Base-by-base conservation (phyloP, 1,140 invertebrate genomes). In the Holcopasites calliopsidis region DNA sequence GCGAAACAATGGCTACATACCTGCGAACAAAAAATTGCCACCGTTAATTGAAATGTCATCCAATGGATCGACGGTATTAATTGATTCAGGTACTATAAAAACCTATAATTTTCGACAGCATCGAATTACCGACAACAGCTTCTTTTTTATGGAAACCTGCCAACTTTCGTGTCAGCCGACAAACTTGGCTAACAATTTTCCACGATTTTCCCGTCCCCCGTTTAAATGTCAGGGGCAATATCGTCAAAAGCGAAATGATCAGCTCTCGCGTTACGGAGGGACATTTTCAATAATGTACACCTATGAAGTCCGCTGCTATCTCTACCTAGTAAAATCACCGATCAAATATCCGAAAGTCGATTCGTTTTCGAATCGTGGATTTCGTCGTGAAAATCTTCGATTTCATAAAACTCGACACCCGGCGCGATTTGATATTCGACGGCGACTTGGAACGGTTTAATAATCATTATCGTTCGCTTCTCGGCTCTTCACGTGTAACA, bases 11-110 rank as follows among this genome's bases (percentile, higher is more conserved):
- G 71, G 8, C 7, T 40, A 69, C 72, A 3, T 69, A 75, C 72
- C 72, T 75, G 72, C 40, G 69, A 75, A 1, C 11, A 18, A 44
- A 58, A 75, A 40, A 13, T 23, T 21, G 28, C 16, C 10, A 2
- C 8, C 3, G 64, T 72, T 64, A 72, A 50, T 61, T 18, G 47
- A 38, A 60, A 62, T 2, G 13, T 18, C n/a, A n/a, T n/a, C n/a
- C n/a, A n/a, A n/a, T n/a, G n/a, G n/a, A n/a, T n/a, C n/a, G n/a
- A n/a, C n/a, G n/a, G n/a, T n/a, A n/a, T n/a, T n/a, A n/a, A n/a
- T n/a, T n/a, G n/a, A n/a, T n/a, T n/a, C n/a, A n/a, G n/a, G n/a
- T n/a, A n/a, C n/a, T n/a, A n/a, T n/a, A n/a, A n/a, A n/a, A n/a
- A n/a, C n/a, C n/a, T n/a, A n/a, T n/a, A n/a, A n/a, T n/a, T n/a